phyloP scores from a whole-genome alignment of 1,140 invertebrate species.

The Orchesella cincta region DNA sequence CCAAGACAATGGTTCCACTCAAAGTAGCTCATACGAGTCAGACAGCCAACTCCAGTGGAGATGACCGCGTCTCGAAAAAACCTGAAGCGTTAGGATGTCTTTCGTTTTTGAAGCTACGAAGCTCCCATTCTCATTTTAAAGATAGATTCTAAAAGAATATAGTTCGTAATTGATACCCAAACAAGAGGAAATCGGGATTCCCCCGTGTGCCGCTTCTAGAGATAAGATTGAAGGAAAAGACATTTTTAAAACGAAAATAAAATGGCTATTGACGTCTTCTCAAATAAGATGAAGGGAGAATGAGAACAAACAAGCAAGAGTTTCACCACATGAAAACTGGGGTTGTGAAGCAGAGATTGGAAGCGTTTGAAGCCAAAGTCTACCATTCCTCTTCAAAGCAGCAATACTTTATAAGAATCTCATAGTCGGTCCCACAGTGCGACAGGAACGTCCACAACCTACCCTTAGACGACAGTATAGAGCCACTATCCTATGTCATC shows the following conservation, averaged over 20 bases:
- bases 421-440: slow-evolving; percentile 46
- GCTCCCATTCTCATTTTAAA: not conserved
- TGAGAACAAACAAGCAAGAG: slow-evolving; percentile 10
- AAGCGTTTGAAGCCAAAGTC: slow-evolving; percentile 47
- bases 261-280: too few relatives aligned
- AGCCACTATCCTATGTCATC: slow-evolving; percentile 34
- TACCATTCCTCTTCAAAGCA: slow-evolving; percentile 27
- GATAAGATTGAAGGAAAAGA: too few relatives aligned
- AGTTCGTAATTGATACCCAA: too few relatives aligned
- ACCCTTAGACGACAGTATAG: slow-evolving; percentile 1
- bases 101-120: not conserved
- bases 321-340: slow-evolving; percentile 32
- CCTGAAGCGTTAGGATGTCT: not conserved
- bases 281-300: too few relatives aligned
- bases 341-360: slow-evolving; percentile 45
- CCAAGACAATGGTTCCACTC: not conserved
- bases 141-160: slow-evolving; percentile 15
- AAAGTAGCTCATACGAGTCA: slow-evolving; percentile 15
- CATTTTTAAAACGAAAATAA: not conserved
- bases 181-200: too few relatives aligned
- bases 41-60: slow-evolving; percentile 10
- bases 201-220: too few relatives aligned
- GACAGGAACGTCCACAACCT: slow-evolving; percentile 33
- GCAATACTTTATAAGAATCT: slow-evolving; percentile 33
- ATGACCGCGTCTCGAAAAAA: slow-evolving; percentile 18